phyloP scores from a whole-genome alignment of 2,888 invertebrate genomes.

The Aphidoletes aphidimyza region DNA sequence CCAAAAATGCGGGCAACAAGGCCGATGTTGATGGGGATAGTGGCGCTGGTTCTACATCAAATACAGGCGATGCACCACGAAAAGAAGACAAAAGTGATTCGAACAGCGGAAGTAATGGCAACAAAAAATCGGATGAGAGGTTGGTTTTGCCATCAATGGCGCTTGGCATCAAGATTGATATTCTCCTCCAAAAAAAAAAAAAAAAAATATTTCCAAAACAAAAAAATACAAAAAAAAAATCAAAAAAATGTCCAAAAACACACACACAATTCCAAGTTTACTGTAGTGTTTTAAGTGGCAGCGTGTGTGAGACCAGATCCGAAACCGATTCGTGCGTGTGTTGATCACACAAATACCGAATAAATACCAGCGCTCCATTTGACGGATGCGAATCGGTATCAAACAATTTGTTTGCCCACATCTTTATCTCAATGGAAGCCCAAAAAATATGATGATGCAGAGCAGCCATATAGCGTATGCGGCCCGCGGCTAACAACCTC shows the following conservation, averaged over 20 bases:
- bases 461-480: too few relatives aligned
- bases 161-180: slow-evolving; percentile 41
- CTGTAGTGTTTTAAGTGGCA: neutral
- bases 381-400: neutral
- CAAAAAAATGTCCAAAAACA: neutral
- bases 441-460: neutral
- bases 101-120: neutral
- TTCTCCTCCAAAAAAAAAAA: neutral
- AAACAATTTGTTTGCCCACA: too few relatives aligned
- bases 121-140: slow-evolving; percentile 56
- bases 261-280: neutral
- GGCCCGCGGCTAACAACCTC: neutral
- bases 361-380: neutral
- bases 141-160: slow-evolving; percentile 54
- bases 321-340: neutral
- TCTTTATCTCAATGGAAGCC: too few relatives aligned
- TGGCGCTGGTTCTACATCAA: neutral
- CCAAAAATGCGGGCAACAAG: slow-evolving; percentile 21
- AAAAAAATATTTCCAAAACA: neutral
- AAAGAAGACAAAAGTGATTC: slow-evolving; percentile 36
- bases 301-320: neutral
- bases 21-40: neutral
- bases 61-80: slow-evolving; percentile 1
- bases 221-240: neutral
- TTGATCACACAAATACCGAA: neutral